phyloP scores from a whole-genome alignment of 2,797 vertebrate genomes.

The Gastrophryne carolinensis region DNA sequence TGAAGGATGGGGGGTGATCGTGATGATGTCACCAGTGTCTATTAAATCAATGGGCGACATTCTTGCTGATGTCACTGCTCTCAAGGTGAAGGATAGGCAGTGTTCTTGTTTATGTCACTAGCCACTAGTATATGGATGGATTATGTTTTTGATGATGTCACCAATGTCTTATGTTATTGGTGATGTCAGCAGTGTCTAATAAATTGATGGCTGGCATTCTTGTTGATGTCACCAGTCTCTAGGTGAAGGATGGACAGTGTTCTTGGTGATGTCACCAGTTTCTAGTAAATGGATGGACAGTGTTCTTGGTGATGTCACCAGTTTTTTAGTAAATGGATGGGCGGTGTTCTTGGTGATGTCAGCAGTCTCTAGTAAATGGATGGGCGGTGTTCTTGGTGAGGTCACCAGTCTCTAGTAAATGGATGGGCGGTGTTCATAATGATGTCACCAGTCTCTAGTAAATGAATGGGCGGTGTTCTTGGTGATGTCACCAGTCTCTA shows the following conservation, averaged over 20 bases:
- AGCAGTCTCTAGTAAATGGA: not conserved
- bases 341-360: not conserved
- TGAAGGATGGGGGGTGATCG: not conserved
- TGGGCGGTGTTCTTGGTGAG: not conserved
- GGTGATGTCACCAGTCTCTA: not conserved
- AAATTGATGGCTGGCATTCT: not conserved
- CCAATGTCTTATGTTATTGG: not conserved
- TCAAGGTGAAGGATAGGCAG: not conserved
- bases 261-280: not conserved
- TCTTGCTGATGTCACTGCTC: not conserved
- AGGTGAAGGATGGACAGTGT: not conserved
- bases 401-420: not conserved
- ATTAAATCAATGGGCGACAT: not conserved
- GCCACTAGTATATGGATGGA: not conserved
- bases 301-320: not conserved
- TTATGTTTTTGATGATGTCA: not conserved
- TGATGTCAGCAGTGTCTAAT: not conserved
- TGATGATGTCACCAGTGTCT: not conserved
- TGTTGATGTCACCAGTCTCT: not conserved
- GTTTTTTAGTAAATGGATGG: not conserved
- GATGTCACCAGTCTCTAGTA: not conserved
- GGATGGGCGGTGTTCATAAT: not conserved
- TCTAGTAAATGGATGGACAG: not conserved
- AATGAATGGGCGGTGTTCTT: not conserved
- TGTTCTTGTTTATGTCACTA: not conserved